Evolutionary conservation across 1,140 invertebrate genomes (phyloP), one percentile per base, ranked within the genome.

Genomic region (Macrosteles quadrilineatus): DNA sequence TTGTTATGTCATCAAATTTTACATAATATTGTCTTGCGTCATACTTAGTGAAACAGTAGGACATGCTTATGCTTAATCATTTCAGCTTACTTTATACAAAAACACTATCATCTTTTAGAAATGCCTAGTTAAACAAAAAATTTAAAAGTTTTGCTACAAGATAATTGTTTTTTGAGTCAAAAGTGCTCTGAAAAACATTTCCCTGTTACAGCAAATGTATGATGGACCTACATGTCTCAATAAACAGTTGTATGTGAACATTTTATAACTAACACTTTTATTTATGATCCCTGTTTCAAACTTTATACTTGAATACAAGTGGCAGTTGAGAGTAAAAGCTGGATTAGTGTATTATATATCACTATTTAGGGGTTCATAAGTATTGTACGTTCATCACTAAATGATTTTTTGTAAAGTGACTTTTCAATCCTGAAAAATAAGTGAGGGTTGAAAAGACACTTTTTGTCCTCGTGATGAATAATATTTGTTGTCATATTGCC

Each of bases 171-270:
- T 73, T 69, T 71, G 40, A 72, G 67, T 64, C 69, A 23, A 71
- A 69, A 69, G 47, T 71, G 66, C 70, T 63, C 66, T 69, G 40
- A 45, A 57, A 50, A 68, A 53, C 47, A 53, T 71, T 43, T 71
- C 71, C 62, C 50, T 68, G 40, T 63, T 30, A 70, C 55, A 73
- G 65, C 68, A 69, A 73, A 68, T 72, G 68, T 73, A 71, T 72
- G 55, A 72, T 69, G 23, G 71, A 67, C 65, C 59, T 63, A 84
- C 83, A 86, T 69, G 50, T 86, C 85, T 85, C 83, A 87, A 86
- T 86, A 87, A 87, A 86, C 85, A 86, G 85, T 87, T 87, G 84
- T 87, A 86, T 87, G 85, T 86, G 86, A 85, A 85, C 70, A 69
- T 73, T 73, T 73, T 73, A 68, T 73, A 73, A 70, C 65, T 21